These are phyloP conservation scores for Actinia tenebrosa DNA, from an alignment of 64 coral and sea anemone genomes.

Conservation along the genomic window DNA sequence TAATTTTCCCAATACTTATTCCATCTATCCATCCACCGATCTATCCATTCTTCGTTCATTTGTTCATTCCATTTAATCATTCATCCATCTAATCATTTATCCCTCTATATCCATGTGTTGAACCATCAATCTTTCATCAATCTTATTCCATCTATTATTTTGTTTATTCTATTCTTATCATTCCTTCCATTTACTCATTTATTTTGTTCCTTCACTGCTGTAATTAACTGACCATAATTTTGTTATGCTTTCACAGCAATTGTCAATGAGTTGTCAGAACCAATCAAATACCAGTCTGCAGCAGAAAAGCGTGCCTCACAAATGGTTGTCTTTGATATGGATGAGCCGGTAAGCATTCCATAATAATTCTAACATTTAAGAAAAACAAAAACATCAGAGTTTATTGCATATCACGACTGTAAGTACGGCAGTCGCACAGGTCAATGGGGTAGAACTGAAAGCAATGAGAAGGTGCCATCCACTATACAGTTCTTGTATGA, in stretches of 20 bases:
- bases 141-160: not conserved
- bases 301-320: constrained; percentile 88
- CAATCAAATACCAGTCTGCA: constrained; percentile 89
- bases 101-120: too few relatives aligned
- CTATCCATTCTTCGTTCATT: not conserved
- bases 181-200: not conserved
- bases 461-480: too few relatives aligned
- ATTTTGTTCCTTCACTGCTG: not conserved
- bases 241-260: constrained; percentile 37
- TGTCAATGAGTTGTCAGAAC: constrained; percentile 90
- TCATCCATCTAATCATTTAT: not conserved
- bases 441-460: too few relatives aligned
- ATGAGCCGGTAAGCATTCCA: constrained; percentile 56
- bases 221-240: not conserved
- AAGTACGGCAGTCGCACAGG: too few relatives aligned
- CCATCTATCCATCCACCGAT: not conserved
- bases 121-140: not conserved
- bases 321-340: constrained; percentile 79
- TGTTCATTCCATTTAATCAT: not conserved
- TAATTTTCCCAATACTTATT: not conserved
- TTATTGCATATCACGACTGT: too few relatives aligned
- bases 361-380: not conserved
- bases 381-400: too few relatives aligned
- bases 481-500: too few relatives aligned
- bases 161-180: not conserved